phyloP scores from a whole-genome alignment of 2,113 vertebrate species.

The Peromyscus maniculatus region DNA sequence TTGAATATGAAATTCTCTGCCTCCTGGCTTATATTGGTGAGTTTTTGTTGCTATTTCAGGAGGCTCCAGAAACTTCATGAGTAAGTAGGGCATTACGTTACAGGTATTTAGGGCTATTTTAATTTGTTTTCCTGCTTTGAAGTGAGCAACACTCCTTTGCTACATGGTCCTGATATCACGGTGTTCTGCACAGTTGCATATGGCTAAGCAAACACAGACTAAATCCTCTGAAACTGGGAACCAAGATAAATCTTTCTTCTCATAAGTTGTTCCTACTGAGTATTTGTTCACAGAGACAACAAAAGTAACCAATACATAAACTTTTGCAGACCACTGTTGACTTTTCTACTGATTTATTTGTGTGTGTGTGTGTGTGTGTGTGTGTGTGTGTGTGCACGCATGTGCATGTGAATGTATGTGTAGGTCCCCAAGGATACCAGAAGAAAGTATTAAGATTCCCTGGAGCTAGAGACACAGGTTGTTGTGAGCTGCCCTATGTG shows the following conservation, averaged over 20 bases:
- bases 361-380: not conserved
- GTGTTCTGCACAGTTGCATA: not conserved
- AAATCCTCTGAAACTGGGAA: not conserved
- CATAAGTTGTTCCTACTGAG: not conserved
- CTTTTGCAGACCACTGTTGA: not conserved
- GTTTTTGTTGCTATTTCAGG: not conserved
- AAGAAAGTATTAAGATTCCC: too few species aligned
- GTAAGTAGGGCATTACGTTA: not conserved
- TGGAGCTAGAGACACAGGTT: not conserved
- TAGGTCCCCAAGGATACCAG: not conserved
- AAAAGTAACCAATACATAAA: not conserved
- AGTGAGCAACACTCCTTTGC: not conserved
- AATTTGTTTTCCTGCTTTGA: not conserved
- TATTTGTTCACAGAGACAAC: not conserved
- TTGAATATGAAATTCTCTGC: not conserved
- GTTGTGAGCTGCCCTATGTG: rapidly evolving
- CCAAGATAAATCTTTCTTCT: not conserved
- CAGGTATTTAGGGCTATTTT: not conserved
- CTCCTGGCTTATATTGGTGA: not conserved
- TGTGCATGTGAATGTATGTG: not conserved
- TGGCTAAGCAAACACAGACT: not conserved
- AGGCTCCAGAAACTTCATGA: not conserved
- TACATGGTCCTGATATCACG: not conserved
- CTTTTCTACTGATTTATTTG: not conserved
- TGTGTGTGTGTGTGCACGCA: not conserved